These are phyloP conservation scores for Saturnia japonica DNA, from an alignment of 2,888 invertebrate species.

Conservation along the genomic window DNA sequence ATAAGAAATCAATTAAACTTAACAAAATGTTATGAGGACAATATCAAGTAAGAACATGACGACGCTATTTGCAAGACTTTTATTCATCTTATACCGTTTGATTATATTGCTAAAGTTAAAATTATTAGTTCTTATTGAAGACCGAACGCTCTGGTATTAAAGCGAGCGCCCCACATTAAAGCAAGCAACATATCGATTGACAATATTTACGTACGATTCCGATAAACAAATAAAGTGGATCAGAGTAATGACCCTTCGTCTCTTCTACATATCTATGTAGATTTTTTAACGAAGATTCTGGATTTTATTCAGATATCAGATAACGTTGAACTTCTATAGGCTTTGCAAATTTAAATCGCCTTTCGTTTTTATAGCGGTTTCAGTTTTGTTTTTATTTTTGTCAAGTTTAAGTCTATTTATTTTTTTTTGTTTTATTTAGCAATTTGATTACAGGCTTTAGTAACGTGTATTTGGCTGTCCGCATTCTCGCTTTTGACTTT, in stretches of 20 bases:
- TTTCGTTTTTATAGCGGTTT: neutral
- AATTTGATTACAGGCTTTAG: conserved; percentile 30
- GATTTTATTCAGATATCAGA: neutral
- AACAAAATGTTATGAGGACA: too few species aligned
- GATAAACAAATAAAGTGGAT: neutral
- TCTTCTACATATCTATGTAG: neutral
- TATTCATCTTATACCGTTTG: neutral
- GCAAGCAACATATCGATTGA: neutral
- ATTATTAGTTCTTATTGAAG: neutral
- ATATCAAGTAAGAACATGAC: too few species aligned
- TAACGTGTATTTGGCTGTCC: conserved; percentile 33
- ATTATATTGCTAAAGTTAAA: neutral
- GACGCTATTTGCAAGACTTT: neutral
- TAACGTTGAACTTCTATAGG: neutral
- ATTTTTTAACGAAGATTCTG: neutral
- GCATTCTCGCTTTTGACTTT: conserved; percentile 28
- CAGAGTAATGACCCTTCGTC: neutral
- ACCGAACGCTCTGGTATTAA: neutral
- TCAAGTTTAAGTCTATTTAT: neutral
- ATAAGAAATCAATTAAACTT: too few species aligned
- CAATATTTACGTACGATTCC: too few species aligned
- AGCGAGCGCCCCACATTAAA: too few species aligned
- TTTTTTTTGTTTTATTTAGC: neutral
- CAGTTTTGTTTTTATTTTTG: neutral
- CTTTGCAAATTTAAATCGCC: neutral